A percentile compares a stretch with the other conserved stretches of the same genome.
These are phyloP conservation scores for Chinchilla lanigera DNA, from an alignment of 2,113 vertebrate genomes.

Conservation along the genomic window DNA sequence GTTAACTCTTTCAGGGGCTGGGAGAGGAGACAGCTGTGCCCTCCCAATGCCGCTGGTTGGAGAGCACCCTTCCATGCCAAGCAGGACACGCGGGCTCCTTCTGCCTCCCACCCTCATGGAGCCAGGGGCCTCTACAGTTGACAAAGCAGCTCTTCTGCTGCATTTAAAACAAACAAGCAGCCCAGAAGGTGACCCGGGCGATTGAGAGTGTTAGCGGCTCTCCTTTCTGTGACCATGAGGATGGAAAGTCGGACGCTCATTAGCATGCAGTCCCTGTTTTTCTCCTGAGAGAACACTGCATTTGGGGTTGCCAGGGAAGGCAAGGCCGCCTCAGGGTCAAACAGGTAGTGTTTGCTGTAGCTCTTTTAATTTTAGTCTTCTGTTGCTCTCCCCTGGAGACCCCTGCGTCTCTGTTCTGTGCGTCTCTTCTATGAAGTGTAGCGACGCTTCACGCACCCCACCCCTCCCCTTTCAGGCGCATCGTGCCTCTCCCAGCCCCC, in stretches of 20 bases:
- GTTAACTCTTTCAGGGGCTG: conserved; percentile 54
- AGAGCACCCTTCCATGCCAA: neutral
- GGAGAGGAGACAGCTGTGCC: neutral
- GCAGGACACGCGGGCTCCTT: neutral
- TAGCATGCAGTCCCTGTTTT: conserved; percentile 26
- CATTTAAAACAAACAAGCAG: conserved; percentile 63
- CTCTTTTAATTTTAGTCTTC: neutral
- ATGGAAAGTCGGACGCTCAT: neutral
- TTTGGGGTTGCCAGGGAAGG: conserved; percentile 46
- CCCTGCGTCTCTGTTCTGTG: neutral
- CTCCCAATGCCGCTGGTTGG: neutral
- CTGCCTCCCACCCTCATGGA: neutral
- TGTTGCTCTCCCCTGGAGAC: neutral
- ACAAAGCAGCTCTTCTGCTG: conserved; percentile 52
- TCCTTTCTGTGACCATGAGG: neutral
- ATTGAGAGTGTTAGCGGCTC: neutral
- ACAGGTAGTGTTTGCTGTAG: neutral
- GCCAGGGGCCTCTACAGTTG: neutral
- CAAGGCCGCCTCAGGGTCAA: neutral
- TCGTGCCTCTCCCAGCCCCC: neutral
- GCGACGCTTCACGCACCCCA: neutral
- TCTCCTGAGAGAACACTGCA: conserved; percentile 24
- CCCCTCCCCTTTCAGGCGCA: neutral
- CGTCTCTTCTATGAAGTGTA: neutral
- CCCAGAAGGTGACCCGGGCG: conserved; percentile 39